Percentiles rank a stretch among this genome's conserved stretches.
Conservation (phyloP, 2,797 vertebrate genomes). For the Galaxias olidus region DNA sequence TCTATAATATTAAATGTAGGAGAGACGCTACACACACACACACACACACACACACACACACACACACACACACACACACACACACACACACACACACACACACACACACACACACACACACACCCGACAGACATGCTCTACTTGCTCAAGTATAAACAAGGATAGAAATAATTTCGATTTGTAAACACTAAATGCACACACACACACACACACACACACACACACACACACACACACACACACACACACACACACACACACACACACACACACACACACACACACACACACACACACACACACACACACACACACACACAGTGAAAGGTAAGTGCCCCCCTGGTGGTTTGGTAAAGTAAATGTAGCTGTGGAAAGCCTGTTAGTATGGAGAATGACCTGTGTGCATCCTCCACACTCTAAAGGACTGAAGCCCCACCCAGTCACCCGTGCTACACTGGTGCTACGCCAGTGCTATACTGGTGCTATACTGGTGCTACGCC, state of each 20-base stretch:
- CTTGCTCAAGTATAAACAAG: too few species aligned
- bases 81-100: conserved; percentile 16
- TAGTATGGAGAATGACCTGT: conserved; percentile 2
- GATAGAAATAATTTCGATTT: too few species aligned
- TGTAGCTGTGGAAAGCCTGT: conserved; percentile 32
- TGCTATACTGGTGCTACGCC: too few species aligned
- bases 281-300: neutral
- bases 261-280: neutral
- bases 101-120: conserved; percentile 1
- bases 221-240: too few species aligned
- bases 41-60: conserved; percentile 4
- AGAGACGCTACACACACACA: too few species aligned
- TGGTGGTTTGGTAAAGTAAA: conserved; percentile 32
- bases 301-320: conserved; percentile 6
- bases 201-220: too few species aligned
- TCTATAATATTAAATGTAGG: too few species aligned
- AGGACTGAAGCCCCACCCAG: conserved; percentile 12
- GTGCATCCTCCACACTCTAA: conserved; percentile 29
- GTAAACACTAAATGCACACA: too few species aligned
- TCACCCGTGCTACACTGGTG: too few species aligned
- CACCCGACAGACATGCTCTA: conserved; percentile 1
- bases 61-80: conserved; percentile 7
- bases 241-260: conserved; percentile 2
- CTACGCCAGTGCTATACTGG: too few species aligned
- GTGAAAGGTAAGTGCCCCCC: conserved; percentile 36